phyloP scores from a whole-genome alignment of 30 jellyfish, hydroid and myxozoan genomes.

The Turritopsis dohrnii region DNA sequence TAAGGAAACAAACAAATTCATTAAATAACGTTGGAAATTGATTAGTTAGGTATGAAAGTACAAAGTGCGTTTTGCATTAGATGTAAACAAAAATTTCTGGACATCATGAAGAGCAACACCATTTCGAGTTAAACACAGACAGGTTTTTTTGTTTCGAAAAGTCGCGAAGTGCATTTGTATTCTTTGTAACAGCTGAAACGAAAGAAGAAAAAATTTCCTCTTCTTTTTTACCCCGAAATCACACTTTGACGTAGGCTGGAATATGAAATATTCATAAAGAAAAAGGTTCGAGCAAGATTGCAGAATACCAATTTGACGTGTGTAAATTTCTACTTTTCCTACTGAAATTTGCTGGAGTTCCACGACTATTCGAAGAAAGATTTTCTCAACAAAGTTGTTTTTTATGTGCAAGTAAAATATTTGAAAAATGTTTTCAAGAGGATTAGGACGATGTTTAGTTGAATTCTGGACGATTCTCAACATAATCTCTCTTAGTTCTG shows the following conservation, averaged over 20 bases:
- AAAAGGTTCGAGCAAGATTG: too few species aligned
- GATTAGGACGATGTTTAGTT: background rate
- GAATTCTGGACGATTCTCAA: background rate
- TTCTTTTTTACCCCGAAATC: background rate
- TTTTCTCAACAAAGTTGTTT: background rate
- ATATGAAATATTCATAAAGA: background rate
- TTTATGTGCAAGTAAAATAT: background rate
- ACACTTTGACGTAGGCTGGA: background rate
- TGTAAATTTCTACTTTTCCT: background rate
- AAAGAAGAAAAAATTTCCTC: background rate
- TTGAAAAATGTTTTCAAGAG: background rate
- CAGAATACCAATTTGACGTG: background rate
- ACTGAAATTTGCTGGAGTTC: too few species aligned
- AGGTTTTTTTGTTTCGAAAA: background rate
- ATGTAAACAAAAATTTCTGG: too few species aligned
- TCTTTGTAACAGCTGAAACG: background rate
- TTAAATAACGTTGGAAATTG: background rate
- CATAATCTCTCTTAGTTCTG: background rate
- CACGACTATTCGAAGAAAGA: too few species aligned
- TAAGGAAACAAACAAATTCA: background rate
- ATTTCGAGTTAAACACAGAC: background rate
- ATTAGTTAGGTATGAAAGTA: background rate
- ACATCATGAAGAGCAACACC: background rate
- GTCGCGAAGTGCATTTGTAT: background rate
- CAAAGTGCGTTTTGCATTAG: background rate